Evolutionary conservation across 2,888 invertebrate genomes (phyloP), one percentile per base, ranked within the genome.

Genomic region (Notocelia uddmanniana): DNA sequence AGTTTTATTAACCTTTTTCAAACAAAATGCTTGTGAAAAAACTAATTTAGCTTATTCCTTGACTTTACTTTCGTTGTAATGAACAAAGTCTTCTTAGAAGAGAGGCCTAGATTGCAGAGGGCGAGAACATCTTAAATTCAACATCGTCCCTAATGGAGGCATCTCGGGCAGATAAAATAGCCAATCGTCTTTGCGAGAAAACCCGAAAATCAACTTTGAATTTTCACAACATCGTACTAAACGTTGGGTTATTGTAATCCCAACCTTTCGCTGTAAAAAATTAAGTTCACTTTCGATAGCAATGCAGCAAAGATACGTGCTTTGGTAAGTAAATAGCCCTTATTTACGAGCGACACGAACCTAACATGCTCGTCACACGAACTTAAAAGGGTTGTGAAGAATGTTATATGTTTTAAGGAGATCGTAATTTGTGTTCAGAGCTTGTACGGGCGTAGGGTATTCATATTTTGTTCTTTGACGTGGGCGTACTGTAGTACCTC

Each of bases 151-250:
- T 68, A 60, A 68, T 54, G 41, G 26, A 50, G 37, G 11, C 41
- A 54, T 55, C 21, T 45, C 26, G 8, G 41, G 11, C 18, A 60
- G 45, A 71, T 66, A 71, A 71, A 66, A 59, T 66, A 54, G 71
- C 59, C 71, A 71, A 71, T 71, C 58, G 66, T 15, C 70, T 64
- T 70, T 52, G 64, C 34, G 18, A 62, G 63, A 63, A 54, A 37
- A 64, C 64, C 54, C 54, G 48, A 64, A 54, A 15, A 26, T 15
- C 15, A 6, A 21, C 21, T 52, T 6, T n/a, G 15, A 6, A 19
- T 31, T 48, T 21, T 10, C n/a, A 64, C 10, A 52, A 64, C 3
- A 52, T 10, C 64, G 9, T n/a, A 63, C 13, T 3, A 21, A 52
- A 37, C 21, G 9, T 52, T 34, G 1, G 10, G 31, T 34, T 6